Evolutionary conservation across 2,888 invertebrate species (phyloP), one percentile per base, ranked within the genome.

Genomic region (Crocallis elinguaria): DNA sequence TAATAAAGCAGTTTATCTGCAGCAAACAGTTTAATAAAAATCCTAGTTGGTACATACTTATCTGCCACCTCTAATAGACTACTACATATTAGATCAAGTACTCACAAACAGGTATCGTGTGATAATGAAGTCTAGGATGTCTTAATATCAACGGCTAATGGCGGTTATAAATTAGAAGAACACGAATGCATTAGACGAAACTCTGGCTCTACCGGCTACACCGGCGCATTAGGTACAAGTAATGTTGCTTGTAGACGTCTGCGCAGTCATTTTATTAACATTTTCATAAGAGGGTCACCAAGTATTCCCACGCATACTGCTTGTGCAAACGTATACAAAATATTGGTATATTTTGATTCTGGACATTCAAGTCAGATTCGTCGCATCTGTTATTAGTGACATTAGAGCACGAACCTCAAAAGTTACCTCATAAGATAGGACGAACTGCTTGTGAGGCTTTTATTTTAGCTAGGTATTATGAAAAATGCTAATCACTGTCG

Each of bases 261-360:
- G 75, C 71, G 66, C 71, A 54, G 77, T 71, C 79, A 84, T 85
- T 84, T 84, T 84, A 83, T 86, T 77, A 78, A 77, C 79, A 80
- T 85, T 82, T 81, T 77, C 82, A 77, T 76, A 69, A 73, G 73
- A 74, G 73, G 71, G 69, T 69, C 70, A 69, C 62, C 25, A 9
- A 25, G 8, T 35, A 8, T 42, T 50, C 49, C 41, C 52, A 51
- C 51, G 32, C 30, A 42, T 13, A 37, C 30, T 43, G 9, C n/a
- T 25, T 25, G 25, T 0, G 25, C n/a, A n/a, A 25, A 25, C 25
- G 9, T 25, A 3, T 1, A 25, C 25, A 3, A 25, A n/a, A 25
- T 25, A 1, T 25, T 9, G 2, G 1, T n/a, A n/a, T n/a, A n/a
- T n/a, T n/a, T n/a, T n/a, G n/a, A n/a, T n/a, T n/a, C n/a, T n/a